Evolutionary conservation across 2,113 vertebrate species (phyloP).

Genomic region (Brienomyrus brachyistius): DNA sequence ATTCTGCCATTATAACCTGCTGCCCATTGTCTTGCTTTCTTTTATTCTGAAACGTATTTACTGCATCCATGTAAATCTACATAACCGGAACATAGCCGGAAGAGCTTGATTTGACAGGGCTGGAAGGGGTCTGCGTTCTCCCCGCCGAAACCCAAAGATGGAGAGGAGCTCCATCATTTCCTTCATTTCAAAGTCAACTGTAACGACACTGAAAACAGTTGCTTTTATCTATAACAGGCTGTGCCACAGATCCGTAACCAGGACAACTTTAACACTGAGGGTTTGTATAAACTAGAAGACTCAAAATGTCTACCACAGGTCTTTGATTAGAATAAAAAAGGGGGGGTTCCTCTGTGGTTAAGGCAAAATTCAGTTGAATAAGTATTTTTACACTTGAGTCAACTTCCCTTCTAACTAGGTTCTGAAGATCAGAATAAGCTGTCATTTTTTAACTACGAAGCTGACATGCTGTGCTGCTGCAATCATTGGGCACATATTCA

Average conservation of each 20-base stretch:
- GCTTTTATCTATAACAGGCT: neutral
- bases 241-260: neutral
- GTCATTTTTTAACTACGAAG: neutral
- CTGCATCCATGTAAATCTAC: neutral
- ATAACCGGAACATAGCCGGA: neutral
- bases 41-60: neutral
- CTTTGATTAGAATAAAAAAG: neutral
- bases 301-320: neutral
- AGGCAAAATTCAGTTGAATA: neutral
- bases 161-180: neutral
- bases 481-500: neutral
- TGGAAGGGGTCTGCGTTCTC: neutral
- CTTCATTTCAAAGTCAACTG: neutral
- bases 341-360: neutral
- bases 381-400: neutral
- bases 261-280: neutral
- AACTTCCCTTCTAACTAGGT: neutral
- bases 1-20: neutral
- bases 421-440: neutral
- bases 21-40: neutral
- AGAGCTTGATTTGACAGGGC: neutral
- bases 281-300: neutral
- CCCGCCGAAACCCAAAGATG: neutral
- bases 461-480: neutral
- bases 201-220: neutral